Percentiles rank a stretch among this genome's conserved stretches.
These are phyloP conservation scores for Morus bassanus DNA, from an alignment of 2,797 vertebrate genomes.

Conservation along the genomic window DNA sequence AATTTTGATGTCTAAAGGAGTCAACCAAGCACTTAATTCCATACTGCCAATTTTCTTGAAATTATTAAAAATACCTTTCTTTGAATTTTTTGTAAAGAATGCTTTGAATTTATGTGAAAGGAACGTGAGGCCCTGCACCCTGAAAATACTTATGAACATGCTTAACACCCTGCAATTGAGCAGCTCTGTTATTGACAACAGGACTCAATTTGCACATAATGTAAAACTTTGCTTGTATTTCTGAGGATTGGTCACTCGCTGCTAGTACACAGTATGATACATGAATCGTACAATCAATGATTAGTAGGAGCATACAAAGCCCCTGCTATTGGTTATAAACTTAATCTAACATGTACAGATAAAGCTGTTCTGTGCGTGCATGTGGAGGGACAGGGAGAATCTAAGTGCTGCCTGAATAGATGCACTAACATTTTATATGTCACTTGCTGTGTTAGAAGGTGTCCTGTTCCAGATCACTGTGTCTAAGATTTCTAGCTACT, in stretches of 20 bases:
- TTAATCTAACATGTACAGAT: neutral
- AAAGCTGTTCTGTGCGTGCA: neutral
- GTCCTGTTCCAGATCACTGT: neutral
- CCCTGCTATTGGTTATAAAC: neutral
- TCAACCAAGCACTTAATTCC: neutral
- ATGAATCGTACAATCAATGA: neutral
- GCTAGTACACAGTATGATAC: neutral
- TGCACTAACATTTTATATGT: neutral
- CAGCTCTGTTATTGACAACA: neutral
- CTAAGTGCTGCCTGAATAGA: neutral
- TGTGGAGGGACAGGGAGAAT: neutral
- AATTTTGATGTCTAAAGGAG: neutral
- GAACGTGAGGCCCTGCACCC: neutral
- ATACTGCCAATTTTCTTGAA: neutral
- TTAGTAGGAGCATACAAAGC: neutral
- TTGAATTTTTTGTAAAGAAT: neutral
- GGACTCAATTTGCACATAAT: neutral
- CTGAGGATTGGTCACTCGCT: neutral
- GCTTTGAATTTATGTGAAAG: neutral
- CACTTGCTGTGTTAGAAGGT: neutral
- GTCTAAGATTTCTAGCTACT: neutral
- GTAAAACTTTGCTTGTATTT: neutral
- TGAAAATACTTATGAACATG: neutral
- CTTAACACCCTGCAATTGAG: neutral
- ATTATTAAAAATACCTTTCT: constrained; percentile 65